Percentiles rank a stretch among this genome's conserved stretches.
Conservation (phyloP, 2,888 invertebrate species). For the Drosophila melanosoma region DNA sequence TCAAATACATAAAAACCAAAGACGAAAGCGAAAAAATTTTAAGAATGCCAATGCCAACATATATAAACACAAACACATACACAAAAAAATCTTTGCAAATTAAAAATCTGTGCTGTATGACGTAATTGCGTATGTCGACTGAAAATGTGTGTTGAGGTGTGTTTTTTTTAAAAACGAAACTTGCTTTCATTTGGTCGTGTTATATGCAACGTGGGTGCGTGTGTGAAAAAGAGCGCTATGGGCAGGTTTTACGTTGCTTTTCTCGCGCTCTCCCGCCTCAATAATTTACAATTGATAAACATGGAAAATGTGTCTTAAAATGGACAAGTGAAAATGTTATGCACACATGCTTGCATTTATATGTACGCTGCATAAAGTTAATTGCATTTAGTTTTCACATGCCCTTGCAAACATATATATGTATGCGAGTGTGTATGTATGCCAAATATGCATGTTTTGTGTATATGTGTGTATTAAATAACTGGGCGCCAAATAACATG, state of each 20-base stretch:
- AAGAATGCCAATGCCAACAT: conserved; percentile 10
- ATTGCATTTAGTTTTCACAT: background rate
- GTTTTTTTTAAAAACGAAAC: background rate
- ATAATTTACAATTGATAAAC: background rate
- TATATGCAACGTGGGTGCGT: background rate
- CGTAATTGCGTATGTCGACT: conserved; percentile 28
- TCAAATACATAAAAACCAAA: background rate
- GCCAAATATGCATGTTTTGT: background rate
- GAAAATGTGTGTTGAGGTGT: background rate
- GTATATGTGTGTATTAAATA: background rate
- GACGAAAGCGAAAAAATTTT: background rate
- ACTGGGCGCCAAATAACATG: no score
- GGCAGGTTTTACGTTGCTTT: background rate
- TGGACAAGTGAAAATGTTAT: background rate
- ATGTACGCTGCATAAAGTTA: background rate
- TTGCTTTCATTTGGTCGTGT: background rate
- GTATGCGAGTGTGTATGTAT: background rate
- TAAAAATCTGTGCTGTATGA: conserved; percentile 30
- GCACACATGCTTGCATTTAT: background rate
- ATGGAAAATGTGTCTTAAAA: background rate
- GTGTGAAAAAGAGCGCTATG: background rate
- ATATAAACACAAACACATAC: background rate
- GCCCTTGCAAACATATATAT: background rate
- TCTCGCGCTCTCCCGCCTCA: background rate
- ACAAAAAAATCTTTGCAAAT: conserved; percentile 9